Evolutionary conservation across 2,888 invertebrate species (phyloP).

Genomic region (Agonopterix subpropinquella): DNA sequence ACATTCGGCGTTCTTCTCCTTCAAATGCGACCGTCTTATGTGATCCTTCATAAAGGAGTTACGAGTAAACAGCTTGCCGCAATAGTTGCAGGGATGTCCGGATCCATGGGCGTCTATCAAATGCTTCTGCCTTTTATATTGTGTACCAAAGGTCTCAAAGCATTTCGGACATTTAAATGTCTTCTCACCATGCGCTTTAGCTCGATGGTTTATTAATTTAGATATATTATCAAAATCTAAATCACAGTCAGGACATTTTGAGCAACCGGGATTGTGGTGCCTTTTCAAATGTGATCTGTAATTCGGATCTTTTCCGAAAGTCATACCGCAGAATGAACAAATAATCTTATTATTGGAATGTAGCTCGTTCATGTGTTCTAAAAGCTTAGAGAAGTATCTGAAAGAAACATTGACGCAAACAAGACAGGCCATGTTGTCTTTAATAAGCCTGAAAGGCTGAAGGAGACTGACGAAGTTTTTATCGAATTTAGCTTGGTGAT

Average conservation of each 20-base stretch:
- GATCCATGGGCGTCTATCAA: slow-evolving; percentile 26
- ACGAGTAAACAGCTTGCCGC: slow-evolving; percentile 32
- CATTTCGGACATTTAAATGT: slow-evolving; percentile 29
- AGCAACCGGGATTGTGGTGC: slow-evolving; percentile 17
- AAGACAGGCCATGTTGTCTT: slow-evolving; percentile 24
- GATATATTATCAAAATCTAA: slow-evolving; percentile 22
- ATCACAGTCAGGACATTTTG: slow-evolving; percentile 28
- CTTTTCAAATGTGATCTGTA: slow-evolving; percentile 24
- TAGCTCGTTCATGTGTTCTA: slow-evolving; percentile 27
- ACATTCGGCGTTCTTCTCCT: slow-evolving; percentile 38
- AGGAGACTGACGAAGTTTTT: slow-evolving; percentile 18
- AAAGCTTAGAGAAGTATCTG: slow-evolving; percentile 25
- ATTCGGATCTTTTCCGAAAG: slow-evolving; percentile 22
- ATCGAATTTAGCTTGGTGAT: slow-evolving; percentile 24
- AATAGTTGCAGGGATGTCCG: slow-evolving; percentile 33
- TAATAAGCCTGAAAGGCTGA: slow-evolving; percentile 23
- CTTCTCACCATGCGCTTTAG: slow-evolving; percentile 28
- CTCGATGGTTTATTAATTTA: slow-evolving; percentile 24
- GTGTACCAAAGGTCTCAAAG: slow-evolving; percentile 26
- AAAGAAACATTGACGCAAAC: slow-evolving; percentile 19
- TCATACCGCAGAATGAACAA: slow-evolving; percentile 26
- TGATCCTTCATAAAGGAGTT: slow-evolving; percentile 37
- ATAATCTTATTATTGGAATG: slow-evolving; percentile 25
- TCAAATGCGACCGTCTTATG: slow-evolving; percentile 33
- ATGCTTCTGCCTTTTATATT: slow-evolving; percentile 29